Conservation (phyloP, 2,797 vertebrate genomes). For the Oryzias dopingdopingensis region DNA sequence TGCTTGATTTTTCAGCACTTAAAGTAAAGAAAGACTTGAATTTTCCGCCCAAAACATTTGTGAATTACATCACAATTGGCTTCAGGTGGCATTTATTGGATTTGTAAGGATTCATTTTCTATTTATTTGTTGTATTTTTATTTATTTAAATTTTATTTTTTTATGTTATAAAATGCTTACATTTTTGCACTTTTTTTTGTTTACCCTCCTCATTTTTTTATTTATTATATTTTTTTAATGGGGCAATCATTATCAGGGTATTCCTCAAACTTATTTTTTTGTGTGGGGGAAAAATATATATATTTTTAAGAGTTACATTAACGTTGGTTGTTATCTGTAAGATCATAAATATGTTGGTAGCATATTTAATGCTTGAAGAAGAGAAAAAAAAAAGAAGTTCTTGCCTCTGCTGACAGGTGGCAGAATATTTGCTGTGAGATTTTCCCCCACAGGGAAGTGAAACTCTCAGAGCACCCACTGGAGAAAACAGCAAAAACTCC, state of each 20-base stretch:
- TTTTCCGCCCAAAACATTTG: slow-evolving; percentile 7
- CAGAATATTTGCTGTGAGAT: slow-evolving; percentile 24
- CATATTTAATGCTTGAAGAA: neutral
- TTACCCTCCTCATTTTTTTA: slow-evolving; percentile 11
- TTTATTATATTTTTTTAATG: slow-evolving; percentile 9
- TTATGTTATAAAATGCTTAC: slow-evolving; percentile 66
- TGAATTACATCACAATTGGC: slow-evolving; percentile 14
- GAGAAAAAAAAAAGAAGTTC: slow-evolving; percentile 2
- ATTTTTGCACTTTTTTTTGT: slow-evolving; percentile 64
- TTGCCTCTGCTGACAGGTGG: slow-evolving; percentile 30
- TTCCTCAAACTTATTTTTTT: slow-evolving; percentile 6
- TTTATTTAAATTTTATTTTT: slow-evolving; percentile 64
- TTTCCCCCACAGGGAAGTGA: slow-evolving; percentile 62
- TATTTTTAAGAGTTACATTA: slow-evolving; percentile 3
- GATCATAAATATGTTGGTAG: neutral
- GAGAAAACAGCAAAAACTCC: slow-evolving; percentile 49
- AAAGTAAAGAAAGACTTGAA: slow-evolving; percentile 34
- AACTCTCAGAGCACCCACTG: slow-evolving; percentile 39
- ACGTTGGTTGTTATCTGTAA: neutral
- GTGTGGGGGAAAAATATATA: slow-evolving; percentile 2
- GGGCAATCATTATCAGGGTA: slow-evolving; percentile 67
- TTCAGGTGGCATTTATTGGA: slow-evolving; percentile 22
- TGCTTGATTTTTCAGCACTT: slow-evolving; percentile 61
- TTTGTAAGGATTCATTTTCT: slow-evolving; percentile 8
- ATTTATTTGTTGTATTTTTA: slow-evolving; percentile 42